Conservation (phyloP, 2,888 invertebrate species). For the Oeneis ivallda region DNA sequence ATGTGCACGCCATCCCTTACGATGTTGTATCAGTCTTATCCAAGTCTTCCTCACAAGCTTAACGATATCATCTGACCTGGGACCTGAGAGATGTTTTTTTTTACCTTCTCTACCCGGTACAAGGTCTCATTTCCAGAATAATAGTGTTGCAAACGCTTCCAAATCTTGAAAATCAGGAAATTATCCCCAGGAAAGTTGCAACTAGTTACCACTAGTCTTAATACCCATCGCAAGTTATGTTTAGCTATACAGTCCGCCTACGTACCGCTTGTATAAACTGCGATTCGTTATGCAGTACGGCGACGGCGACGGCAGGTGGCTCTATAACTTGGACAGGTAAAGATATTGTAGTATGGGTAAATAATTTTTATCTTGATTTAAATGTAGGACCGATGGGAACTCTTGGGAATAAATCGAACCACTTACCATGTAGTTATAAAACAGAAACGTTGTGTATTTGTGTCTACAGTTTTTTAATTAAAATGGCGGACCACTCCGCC, state of each 20-base stretch:
- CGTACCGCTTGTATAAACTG: constrained; percentile 63
- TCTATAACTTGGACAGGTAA: constrained; percentile 40
- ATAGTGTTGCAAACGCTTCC: no score
- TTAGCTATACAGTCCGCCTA: constrained; percentile 43
- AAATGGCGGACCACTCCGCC: background rate
- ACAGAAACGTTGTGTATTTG: background rate
- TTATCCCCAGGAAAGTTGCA: background rate
- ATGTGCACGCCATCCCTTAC: no score
- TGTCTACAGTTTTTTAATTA: background rate
- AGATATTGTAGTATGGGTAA: constrained; percentile 22
- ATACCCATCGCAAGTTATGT: constrained; percentile 33
- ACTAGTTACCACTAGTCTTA: constrained; percentile 27
- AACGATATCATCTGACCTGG: no score
- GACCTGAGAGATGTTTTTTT: no score
- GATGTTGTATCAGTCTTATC: no score
- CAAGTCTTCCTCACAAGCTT: no score
- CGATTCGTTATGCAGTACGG: constrained; percentile 67
- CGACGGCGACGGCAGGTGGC: constrained; percentile 67
- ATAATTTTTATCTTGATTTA: constrained; percentile 25
- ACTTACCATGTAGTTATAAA: background rate
- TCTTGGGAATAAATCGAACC: background rate
- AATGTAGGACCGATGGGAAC: constrained; percentile 13
- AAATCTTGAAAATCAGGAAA: background rate
- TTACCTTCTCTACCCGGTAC: no score
- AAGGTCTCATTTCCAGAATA: no score